phyloP scores from a whole-genome alignment of 2,113 vertebrate genomes.

The Stictonetta naevosa region DNA sequence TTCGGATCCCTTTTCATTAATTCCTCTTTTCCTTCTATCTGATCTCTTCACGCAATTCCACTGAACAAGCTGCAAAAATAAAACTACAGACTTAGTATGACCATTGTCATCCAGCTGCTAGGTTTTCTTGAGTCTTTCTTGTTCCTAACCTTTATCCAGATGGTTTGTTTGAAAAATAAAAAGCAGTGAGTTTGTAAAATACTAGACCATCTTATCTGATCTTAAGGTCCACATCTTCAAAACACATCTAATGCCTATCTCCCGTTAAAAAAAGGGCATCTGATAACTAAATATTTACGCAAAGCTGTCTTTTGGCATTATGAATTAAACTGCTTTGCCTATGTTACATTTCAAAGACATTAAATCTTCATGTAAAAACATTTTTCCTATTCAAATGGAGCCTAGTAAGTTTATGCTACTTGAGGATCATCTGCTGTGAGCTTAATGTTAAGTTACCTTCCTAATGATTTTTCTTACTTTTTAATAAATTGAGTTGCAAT shows the following conservation, averaged over 20 bases:
- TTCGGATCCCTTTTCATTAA: not conserved
- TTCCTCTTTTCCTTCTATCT: not conserved
- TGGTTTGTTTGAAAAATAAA: not conserved
- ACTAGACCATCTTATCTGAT: not conserved
- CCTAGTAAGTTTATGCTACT: not conserved
- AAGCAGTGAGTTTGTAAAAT: not conserved
- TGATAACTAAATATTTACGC: not conserved
- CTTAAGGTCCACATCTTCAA: not conserved
- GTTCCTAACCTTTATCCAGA: not conserved
- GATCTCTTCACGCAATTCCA: not conserved
- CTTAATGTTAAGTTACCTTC: not conserved
- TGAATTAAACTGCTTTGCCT: not conserved
- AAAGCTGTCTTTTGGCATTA: not conserved
- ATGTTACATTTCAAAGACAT: not conserved
- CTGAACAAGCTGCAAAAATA: not conserved
- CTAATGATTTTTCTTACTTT: not conserved
- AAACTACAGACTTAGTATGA: not conserved
- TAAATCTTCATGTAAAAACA: not conserved
- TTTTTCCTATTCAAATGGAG: not conserved
- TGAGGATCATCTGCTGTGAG: not conserved
- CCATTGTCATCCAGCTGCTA: not conserved
- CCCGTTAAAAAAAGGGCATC: not conserved
- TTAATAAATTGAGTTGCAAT: not conserved
- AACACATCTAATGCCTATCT: not conserved
- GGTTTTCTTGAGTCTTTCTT: not conserved